These are phyloP conservation scores for Tolypeutes matacus DNA, from an alignment of 2,797 vertebrate species.

Conservation along the genomic window DNA sequence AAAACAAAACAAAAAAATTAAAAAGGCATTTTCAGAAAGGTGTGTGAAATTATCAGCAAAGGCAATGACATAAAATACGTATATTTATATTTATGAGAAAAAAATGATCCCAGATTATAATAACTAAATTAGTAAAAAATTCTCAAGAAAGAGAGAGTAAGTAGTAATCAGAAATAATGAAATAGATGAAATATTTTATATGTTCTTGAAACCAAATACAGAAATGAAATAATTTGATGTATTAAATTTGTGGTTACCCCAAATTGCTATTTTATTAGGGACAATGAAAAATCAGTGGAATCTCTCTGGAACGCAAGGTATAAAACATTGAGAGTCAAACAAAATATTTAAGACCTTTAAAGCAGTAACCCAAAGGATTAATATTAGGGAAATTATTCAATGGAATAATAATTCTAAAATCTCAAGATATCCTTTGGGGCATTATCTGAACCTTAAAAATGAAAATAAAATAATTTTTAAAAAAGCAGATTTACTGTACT, in stretches of 20 bases:
- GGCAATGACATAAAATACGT: background rate
- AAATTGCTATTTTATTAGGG: background rate
- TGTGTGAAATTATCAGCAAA: background rate
- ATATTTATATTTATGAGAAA: background rate
- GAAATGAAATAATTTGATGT: background rate
- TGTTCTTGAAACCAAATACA: background rate
- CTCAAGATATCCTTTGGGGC: background rate
- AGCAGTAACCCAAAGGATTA: conserved; percentile 2
- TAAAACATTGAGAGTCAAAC: background rate
- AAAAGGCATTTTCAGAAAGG: conserved; percentile 16
- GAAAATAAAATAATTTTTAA: background rate
- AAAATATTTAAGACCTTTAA: conserved; percentile 38
- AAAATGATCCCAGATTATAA: background rate
- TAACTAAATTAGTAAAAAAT: background rate
- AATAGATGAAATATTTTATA: background rate
- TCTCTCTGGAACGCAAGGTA: background rate
- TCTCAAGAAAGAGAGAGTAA: background rate
- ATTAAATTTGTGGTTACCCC: background rate
- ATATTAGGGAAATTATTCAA: background rate
- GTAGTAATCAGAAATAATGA: background rate
- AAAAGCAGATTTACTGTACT: background rate
- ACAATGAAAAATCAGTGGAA: background rate
- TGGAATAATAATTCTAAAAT: background rate
- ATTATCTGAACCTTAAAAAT: background rate
- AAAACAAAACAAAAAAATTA: conserved; percentile 29